Percentiles rank a stretch among this genome's conserved stretches.
phyloP scores from a whole-genome alignment of 2,113 vertebrate genomes.

The Dendropsophus ebraccatus region DNA sequence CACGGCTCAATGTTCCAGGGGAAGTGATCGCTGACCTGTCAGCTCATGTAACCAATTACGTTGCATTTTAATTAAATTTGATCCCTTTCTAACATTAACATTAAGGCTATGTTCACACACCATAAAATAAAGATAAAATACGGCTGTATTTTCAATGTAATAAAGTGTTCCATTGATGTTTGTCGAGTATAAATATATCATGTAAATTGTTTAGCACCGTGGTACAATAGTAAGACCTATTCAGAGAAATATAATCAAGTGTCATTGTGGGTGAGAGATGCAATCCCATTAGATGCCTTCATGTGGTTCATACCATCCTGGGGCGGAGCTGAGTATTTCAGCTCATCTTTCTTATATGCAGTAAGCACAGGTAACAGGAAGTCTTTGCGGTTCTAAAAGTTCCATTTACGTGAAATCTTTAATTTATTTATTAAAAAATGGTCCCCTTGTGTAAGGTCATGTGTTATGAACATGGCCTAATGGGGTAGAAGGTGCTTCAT shows the following conservation, averaged over 20 bases:
- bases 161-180: too few species aligned
- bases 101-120: too few species aligned
- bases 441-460: not conserved
- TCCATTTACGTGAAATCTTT: not conserved
- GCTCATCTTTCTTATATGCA: not conserved
- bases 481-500: too few species aligned
- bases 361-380: conserved; percentile 21
- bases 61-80: too few species aligned
- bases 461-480: too few species aligned
- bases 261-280: not conserved
- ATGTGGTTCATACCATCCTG: conserved; percentile 4
- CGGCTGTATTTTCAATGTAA: too few species aligned
- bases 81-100: too few species aligned
- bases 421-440: not conserved
- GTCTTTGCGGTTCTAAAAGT: not conserved
- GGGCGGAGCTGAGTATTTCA: too few species aligned
- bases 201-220: not conserved
- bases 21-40: too few species aligned
- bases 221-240: not conserved
- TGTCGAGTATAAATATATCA: not conserved
- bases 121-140: too few species aligned
- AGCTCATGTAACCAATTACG: too few species aligned
- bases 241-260: not conserved
- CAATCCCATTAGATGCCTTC: not conserved
- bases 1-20: too few species aligned